These are phyloP conservation scores for Neoseiulus cucumeris DNA, from an alignment of 1,140 invertebrate genomes.

Conservation along the genomic window DNA sequence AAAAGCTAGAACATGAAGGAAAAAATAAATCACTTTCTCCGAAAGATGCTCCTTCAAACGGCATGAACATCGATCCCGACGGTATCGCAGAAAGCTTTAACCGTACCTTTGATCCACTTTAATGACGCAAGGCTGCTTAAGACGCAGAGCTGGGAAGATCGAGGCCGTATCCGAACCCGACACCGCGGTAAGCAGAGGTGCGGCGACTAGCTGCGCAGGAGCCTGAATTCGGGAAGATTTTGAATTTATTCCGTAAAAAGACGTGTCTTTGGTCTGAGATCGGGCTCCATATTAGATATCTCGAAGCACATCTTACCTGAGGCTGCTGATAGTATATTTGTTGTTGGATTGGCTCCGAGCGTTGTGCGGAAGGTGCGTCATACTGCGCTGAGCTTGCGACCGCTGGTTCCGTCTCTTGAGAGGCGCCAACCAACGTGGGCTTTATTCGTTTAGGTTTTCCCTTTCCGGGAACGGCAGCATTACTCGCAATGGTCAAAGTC, in stretches of 20 bases:
- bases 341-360: neutral
- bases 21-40: neutral
- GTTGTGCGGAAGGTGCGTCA: neutral
- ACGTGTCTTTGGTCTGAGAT: no score
- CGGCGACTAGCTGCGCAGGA: neutral
- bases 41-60: neutral
- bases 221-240: neutral
- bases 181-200: neutral
- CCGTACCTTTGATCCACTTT: neutral
- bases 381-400: neutral
- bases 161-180: neutral
- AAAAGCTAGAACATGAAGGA: neutral
- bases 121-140: neutral
- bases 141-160: neutral
- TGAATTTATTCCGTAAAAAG: no score
- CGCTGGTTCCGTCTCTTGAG: neutral
- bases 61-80: neutral
- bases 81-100: neutral
- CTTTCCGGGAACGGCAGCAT: slow-evolving; percentile 1
- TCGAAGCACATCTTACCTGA: neutral
- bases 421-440: neutral
- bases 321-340: neutral
- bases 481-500: neutral
- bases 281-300: neutral
- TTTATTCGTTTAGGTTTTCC: neutral